phyloP scores from a whole-genome alignment of 2,888 invertebrate genomes.

The Drosophila maculinotata region DNA sequence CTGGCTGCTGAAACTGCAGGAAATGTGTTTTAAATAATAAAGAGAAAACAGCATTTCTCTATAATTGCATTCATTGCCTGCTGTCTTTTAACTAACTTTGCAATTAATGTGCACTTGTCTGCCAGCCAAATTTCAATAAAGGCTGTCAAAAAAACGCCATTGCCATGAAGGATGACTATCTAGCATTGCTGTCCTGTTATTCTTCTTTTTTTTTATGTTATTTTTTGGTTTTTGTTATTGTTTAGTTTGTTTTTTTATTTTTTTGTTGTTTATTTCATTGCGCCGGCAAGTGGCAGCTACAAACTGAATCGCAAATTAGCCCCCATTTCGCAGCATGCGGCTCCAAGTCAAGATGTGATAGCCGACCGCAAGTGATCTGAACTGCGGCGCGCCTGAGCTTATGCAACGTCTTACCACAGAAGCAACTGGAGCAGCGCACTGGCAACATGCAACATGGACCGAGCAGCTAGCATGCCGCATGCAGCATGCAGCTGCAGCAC shows the following conservation, averaged over 20 bases:
- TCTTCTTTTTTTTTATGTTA: neutral
- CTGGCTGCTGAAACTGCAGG: neutral
- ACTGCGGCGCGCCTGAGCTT: conserved; percentile 29
- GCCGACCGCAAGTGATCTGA: conserved; percentile 36
- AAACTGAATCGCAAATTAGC: conserved; percentile 22
- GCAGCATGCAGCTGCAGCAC: conserved; percentile 29
- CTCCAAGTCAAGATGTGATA: conserved; percentile 10
- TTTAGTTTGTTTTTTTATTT: no score
- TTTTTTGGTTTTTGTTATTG: neutral
- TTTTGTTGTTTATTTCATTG: neutral
- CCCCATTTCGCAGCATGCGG: conserved; percentile 7
- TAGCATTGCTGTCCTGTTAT: neutral
- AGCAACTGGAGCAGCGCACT: conserved; percentile 12
- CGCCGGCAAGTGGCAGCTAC: conserved; percentile 4
- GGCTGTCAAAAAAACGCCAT: conserved; percentile 12
- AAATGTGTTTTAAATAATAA: conserved; percentile 1
- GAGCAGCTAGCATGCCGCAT: neutral
- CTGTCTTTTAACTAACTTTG: conserved; percentile 5
- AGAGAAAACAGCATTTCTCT: conserved; percentile 2
- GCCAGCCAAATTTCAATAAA: conserved; percentile 41
- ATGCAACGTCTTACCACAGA: conserved; percentile 48
- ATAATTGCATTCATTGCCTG: conserved; percentile 11
- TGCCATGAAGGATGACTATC: conserved; percentile 6
- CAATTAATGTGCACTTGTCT: conserved; percentile 59
- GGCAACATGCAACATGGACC: conserved; percentile 2